These are phyloP conservation scores for Melipona beecheii DNA, from an alignment of 2,888 invertebrate genomes.

Conservation along the genomic window DNA sequence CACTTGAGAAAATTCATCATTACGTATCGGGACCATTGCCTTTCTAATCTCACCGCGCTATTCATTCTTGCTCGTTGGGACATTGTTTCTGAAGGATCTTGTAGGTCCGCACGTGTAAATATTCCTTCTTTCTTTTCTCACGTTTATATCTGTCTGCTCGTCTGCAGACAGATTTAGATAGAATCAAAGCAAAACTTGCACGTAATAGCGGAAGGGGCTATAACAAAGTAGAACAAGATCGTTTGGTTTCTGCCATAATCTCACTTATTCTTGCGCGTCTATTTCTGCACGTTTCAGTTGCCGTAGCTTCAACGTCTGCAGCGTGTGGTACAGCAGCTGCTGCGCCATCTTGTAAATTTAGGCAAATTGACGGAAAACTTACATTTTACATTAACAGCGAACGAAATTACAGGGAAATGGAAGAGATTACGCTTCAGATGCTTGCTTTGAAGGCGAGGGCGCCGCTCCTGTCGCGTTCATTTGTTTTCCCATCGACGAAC, in stretches of 20 bases:
- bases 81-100: not conserved
- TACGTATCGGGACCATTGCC: too few species aligned
- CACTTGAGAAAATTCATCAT: too few species aligned
- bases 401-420: not conserved
- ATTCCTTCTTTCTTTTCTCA: slow-evolving; percentile 3
- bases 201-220: slow-evolving; percentile 13
- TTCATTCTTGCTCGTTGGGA: not conserved
- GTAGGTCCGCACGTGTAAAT: not conserved
- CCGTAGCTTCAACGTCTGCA: not conserved
- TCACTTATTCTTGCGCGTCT: not conserved
- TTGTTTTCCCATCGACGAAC: slow-evolving; percentile 3
- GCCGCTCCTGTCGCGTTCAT: slow-evolving; percentile 19
- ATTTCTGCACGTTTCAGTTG: not conserved
- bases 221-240: slow-evolving; percentile 27
- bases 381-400: not conserved
- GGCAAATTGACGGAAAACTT: not conserved
- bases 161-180: not conserved
- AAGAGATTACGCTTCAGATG: too few species aligned
- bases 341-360: not conserved
- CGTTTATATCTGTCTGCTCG: slow-evolving; percentile 13
- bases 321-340: not conserved
- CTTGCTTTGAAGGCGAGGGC: not conserved
- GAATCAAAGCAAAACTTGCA: slow-evolving; percentile 12
- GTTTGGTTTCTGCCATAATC: slow-evolving; percentile 7
- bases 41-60: not conserved